Conservation (phyloP, 1,140 invertebrate species). For the Thaumatotibia leucotreta region DNA sequence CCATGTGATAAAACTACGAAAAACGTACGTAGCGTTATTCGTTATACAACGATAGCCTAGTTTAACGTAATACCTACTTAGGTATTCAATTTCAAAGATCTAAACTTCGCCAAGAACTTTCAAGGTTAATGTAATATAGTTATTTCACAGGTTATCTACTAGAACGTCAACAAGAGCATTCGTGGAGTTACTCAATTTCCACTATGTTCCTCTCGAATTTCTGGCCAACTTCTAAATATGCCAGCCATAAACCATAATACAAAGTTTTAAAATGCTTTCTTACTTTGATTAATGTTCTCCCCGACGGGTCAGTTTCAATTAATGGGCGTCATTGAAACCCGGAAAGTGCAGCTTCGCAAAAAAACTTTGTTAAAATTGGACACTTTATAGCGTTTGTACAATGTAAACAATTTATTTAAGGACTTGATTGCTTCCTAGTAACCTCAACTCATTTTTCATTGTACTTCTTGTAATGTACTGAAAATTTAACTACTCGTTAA, state of each 20-base stretch:
- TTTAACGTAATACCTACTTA: too few species aligned
- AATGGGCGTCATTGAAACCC: not conserved
- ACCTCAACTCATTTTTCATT: too few species aligned
- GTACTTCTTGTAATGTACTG: too few species aligned
- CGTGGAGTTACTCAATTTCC: not conserved
- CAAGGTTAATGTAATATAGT: not conserved
- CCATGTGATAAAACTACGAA: too few species aligned
- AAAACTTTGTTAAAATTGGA: not conserved
- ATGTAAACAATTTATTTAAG: too few species aligned
- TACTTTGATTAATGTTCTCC: slow-evolving; percentile 3
- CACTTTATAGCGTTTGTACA: too few species aligned
- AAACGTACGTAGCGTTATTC: too few species aligned
- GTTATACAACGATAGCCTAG: too few species aligned
- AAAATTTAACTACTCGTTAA: too few species aligned
- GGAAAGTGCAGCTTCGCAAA: not conserved
- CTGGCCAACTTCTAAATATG: not conserved
- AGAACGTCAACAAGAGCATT: not conserved
- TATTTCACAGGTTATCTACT: not conserved
- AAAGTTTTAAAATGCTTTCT: not conserved
- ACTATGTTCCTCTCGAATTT: not conserved
- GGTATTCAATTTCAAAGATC: not conserved
- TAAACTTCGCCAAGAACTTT: not conserved
- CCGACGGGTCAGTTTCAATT: not conserved
- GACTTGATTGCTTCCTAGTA: too few species aligned
- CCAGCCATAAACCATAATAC: not conserved